Base-by-base conservation (phyloP, 2,113 vertebrate species). In the Irena cyanogastra region DNA sequence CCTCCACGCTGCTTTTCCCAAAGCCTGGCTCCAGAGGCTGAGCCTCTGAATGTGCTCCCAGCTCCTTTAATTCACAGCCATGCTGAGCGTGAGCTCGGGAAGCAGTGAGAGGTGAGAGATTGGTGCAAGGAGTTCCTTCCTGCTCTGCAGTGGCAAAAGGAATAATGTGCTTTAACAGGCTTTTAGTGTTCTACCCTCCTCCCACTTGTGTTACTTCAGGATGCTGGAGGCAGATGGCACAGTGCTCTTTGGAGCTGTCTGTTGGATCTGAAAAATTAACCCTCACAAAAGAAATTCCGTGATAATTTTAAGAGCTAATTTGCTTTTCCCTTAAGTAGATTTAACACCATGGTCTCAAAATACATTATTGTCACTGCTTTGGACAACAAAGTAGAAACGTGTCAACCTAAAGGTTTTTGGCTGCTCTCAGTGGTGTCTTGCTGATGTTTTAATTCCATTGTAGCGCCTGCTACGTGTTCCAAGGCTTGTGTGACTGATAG, bases 121-220 rank as follows among this genome's bases (percentile, higher is more conserved):
- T 69, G 13, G 49, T 90, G 90, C 84, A 2, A 9, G 60, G 66
- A 54, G 89, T 89, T 93, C 95, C 75, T 76, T 95, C 83, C 83
- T 84, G 91, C 89, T 79, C 71, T 54, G 78, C 92, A 61, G 49
- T 8, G 77, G 83, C 94, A 88, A 84, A 70, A 69, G 87, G 76
- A 94, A 90, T 91, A 75, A 80, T 91, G 82, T 75, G 68, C 82
- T 87, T 70, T 61, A 95, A 54, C 72, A 75, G 86, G 92, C 96
- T 92, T 96, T 45, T 74, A 45, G 77, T 61, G 90, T 90, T 93
- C 77, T 86, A 85, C 94, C 90, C 93, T 96, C 96, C 97, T 93
- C 97, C 95, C 82, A 94, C 94, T 96, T 56, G 65, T 91, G 84
- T 95, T 90, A 86, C 53, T 94, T 96, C 94, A 88, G 83, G 88